Conservation (phyloP, 2,797 vertebrate species). For the Astyanax mexicanus region DNA sequence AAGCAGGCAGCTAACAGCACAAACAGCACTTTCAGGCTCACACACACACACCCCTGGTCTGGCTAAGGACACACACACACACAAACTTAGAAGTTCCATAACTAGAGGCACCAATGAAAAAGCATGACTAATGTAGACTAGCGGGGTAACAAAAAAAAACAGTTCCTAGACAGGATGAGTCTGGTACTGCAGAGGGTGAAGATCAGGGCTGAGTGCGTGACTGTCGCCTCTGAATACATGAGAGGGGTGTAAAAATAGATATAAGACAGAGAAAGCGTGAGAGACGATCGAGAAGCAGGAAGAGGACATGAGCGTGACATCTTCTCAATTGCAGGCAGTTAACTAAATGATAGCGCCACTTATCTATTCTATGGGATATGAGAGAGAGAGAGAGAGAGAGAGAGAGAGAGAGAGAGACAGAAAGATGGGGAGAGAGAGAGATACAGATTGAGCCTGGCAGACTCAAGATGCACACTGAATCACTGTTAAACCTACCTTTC, state of each 20-base stretch:
- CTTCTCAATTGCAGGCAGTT: constrained; percentile 14
- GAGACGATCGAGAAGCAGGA: not conserved
- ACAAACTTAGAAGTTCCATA: not conserved
- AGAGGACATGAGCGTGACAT: not conserved
- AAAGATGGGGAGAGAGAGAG: too few relatives aligned
- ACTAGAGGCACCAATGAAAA: not conserved
- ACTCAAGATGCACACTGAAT: not conserved
- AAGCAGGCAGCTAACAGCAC: not conserved
- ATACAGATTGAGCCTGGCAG: not conserved
- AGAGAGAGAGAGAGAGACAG: not conserved
- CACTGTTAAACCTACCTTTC: not conserved
- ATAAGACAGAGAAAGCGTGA: not conserved
- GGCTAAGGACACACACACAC: not conserved
- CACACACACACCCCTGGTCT: not conserved
- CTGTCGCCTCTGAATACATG: not conserved
- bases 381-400: not conserved
- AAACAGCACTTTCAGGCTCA: not conserved
- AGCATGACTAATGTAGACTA: constrained; percentile 14
- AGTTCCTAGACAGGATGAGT: not conserved
- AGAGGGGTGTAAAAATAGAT: constrained; percentile 24
- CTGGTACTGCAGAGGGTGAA: too few relatives aligned
- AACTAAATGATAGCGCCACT: constrained; percentile 19
- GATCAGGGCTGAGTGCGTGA: not conserved
- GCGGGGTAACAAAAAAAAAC: not conserved
- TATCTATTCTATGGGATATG: constrained; percentile 12